These are phyloP conservation scores for Meandrina meandrites DNA, from an alignment of 92 coral and sea anemone genomes.

Conservation along the genomic window DNA sequence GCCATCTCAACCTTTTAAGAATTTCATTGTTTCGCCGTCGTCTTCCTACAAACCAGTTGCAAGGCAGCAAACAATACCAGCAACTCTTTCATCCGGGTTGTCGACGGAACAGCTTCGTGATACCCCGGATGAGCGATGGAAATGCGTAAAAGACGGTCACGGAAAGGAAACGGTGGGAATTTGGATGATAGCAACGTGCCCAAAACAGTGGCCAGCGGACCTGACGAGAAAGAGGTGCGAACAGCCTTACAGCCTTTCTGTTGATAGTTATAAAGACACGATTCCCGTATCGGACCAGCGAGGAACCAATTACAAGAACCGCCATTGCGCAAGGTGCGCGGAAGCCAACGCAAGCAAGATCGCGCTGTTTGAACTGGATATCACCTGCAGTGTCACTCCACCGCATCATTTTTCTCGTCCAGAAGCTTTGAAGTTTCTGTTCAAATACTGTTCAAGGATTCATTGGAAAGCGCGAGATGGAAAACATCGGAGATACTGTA, in stretches of 20 bases:
- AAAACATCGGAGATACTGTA: slow-evolving; percentile 25
- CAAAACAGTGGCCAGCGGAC: slow-evolving; percentile 25
- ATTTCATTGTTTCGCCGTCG: not conserved
- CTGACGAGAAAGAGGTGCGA: slow-evolving; percentile 38
- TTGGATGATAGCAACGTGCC: slow-evolving; percentile 62
- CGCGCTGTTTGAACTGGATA: slow-evolving; percentile 18
- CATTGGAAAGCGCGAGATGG: not conserved
- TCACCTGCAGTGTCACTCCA: slow-evolving; percentile 43
- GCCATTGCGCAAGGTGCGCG: slow-evolving; percentile 62
- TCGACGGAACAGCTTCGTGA: not conserved
- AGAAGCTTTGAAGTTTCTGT: slow-evolving; percentile 18
- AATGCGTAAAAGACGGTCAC: slow-evolving; percentile 37
- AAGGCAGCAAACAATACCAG: not conserved
- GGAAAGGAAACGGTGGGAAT: slow-evolving; percentile 37
- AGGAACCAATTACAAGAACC: slow-evolving; percentile 51
- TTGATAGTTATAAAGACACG: slow-evolving; percentile 16
- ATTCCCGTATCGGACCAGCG: slow-evolving; percentile 51
- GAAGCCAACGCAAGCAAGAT: not conserved
- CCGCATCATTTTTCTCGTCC: slow-evolving; percentile 18
- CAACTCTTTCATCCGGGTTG: not conserved
- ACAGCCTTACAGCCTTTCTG: slow-evolving; percentile 16
- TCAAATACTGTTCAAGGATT: slow-evolving; percentile 37
- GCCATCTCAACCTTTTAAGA: not conserved
- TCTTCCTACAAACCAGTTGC: not conserved
- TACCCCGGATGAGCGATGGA: slow-evolving; percentile 40